Evolutionary conservation across 1,140 invertebrate genomes (phyloP).

Genomic region (Philotrypesis tridentata): DNA sequence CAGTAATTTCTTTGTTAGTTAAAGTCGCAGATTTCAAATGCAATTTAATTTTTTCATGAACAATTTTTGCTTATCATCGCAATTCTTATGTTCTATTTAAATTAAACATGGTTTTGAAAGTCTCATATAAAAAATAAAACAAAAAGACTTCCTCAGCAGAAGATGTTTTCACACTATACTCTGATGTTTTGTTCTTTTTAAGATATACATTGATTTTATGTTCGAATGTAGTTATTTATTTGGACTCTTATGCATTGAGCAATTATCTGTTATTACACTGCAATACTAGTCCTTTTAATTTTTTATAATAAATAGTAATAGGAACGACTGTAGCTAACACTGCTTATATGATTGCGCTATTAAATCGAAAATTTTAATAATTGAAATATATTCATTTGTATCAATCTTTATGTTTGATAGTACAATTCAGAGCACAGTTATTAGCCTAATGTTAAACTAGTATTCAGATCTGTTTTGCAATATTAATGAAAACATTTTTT

Average conservation of each 20-base stretch:
- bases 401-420: no score
- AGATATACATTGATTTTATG: background rate
- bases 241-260: no score
- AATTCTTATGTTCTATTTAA: slow-evolving; percentile 4
- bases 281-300: no score
- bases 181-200: background rate
- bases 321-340: background rate
- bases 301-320: background rate
- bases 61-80: background rate
- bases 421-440: background rate
- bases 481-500: background rate
- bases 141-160: slow-evolving; percentile 25
- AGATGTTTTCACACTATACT: slow-evolving; percentile 1
- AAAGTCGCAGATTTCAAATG: slow-evolving; percentile 5
- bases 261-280: no score
- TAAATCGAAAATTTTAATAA: background rate
- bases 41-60: background rate
- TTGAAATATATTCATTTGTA: no score
- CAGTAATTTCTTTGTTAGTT: slow-evolving; percentile 13
- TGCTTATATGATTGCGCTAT: background rate
- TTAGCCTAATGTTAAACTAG: background rate
- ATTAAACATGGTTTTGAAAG: slow-evolving; percentile 6
- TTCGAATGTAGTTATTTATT: background rate
- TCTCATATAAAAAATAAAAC: slow-evolving; percentile 23
- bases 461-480: background rate